These are phyloP conservation scores for Sanderia malayensis DNA, from an alignment of 30 jellyfish, hydroid and myxozoan species.

Conservation along the genomic window DNA sequence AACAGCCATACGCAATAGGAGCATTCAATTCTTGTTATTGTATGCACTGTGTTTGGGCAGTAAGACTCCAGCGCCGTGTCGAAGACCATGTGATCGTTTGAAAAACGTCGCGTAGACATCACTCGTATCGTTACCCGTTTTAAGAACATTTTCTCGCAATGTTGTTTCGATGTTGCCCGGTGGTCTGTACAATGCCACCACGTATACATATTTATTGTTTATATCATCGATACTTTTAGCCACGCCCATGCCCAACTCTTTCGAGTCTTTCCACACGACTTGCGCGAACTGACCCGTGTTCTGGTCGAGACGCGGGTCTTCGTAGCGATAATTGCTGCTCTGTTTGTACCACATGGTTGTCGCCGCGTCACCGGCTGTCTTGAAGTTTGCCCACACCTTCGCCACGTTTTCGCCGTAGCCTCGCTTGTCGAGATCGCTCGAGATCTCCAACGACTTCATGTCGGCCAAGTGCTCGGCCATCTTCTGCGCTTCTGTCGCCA, in stretches of 20 bases:
- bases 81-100: slow-evolving; percentile 60
- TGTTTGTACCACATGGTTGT: slow-evolving; percentile 96
- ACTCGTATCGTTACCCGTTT: slow-evolving; percentile 83
- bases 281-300: slow-evolving; percentile 98
- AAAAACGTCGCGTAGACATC: slow-evolving; percentile 94
- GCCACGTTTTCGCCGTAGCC: slow-evolving; percentile 99
- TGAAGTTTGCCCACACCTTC: slow-evolving; percentile 97
- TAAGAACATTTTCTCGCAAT: slow-evolving; percentile 78
- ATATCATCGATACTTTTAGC: slow-evolving; percentile 98
- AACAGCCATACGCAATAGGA: no score
- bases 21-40: no score
- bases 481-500: slow-evolving; percentile 95
- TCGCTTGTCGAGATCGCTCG: slow-evolving; percentile 86
- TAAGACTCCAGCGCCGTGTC: slow-evolving; percentile 17
- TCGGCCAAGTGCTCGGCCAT: slow-evolving; percentile 96
- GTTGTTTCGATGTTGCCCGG: slow-evolving; percentile 97
- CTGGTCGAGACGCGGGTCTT: slow-evolving; percentile 96
- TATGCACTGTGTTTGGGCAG: slow-evolving; percentile 27
- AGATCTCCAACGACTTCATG: slow-evolving; percentile 77
- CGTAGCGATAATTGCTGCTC: slow-evolving; percentile 76
- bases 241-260: slow-evolving; percentile 98
- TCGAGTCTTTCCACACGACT: slow-evolving; percentile 91
- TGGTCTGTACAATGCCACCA: slow-evolving; percentile 92
- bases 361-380: slow-evolving; percentile 95
- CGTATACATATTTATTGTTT: slow-evolving; percentile 88